phyloP scores from a whole-genome alignment of 1,140 invertebrate species.

The Eriocheir sinensis region DNA sequence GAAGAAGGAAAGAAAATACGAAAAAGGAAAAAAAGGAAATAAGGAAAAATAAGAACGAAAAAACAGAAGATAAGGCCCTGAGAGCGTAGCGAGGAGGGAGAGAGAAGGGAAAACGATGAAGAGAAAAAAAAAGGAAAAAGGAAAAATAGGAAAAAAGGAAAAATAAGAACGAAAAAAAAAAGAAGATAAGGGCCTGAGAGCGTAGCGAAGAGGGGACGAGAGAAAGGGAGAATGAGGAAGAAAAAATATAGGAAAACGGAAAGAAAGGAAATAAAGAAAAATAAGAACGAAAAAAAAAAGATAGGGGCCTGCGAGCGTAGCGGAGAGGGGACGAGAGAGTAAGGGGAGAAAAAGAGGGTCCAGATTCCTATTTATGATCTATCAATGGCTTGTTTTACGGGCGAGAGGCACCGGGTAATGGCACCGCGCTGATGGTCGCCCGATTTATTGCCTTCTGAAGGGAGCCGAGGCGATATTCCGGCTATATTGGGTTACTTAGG shows the following conservation, averaged over 20 bases:
- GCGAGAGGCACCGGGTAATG: constrained; percentile 63
- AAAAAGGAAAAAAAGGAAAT: no score
- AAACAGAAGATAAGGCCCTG: no score
- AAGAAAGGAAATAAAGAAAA: not conserved
- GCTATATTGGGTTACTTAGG: constrained; percentile 76
- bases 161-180: no score
- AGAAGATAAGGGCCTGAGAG: no score
- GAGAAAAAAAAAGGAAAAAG: not conserved
- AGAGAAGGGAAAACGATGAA: not conserved
- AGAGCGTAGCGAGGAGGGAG: no score
- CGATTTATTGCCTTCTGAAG: constrained; percentile 71
- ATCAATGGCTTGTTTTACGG: constrained; percentile 77
- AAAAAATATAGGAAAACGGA: not conserved
- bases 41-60: no score
- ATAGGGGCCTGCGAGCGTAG: no score
- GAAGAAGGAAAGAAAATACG: no score
- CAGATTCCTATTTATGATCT: constrained; percentile 72
- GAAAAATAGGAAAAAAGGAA: not conserved
- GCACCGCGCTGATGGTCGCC: constrained; percentile 66
- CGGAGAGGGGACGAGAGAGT: not conserved
- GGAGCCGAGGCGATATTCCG: constrained; percentile 65
- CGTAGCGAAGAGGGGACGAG: no score
- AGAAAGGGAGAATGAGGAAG: not conserved
- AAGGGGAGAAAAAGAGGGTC: not conserved
- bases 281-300: no score